Base-by-base conservation (phyloP, 2,113 vertebrate genomes). In the Rhagologus leucostigma region DNA sequence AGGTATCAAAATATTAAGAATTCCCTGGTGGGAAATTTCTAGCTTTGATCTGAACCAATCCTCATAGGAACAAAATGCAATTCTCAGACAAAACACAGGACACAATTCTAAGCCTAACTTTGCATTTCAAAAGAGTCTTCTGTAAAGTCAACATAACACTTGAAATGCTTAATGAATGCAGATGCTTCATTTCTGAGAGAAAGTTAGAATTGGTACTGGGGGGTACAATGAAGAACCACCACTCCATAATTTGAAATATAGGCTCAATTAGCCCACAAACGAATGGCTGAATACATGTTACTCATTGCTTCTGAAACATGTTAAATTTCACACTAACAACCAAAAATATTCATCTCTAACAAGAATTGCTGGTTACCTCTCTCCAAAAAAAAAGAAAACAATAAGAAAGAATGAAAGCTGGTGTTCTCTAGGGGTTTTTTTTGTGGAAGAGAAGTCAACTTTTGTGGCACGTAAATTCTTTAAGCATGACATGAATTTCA, bases 181-280 rank as follows among this genome's bases (percentile, higher is more conserved):
- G 19, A 27, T 47, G 22, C 13, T 62, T 62, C 7, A 27, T 60
- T 64, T 87, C 46, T 70, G 60, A 74, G 11, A 64, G 39, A 52
- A 63, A 57, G 18, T 60, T 44, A 30, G 27, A 65, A 53, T 4
- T 52, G 15, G 27, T 62, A 62, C 10, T 7, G 0, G 0, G 33
- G 29, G 2, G 11, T 39, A 39, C 14, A 64, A 26, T 0, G 5
- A 80, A 55, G 33, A 26, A 22, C 7, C 16, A 35, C 3, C 3
- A 5, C 19, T 74, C 55, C 22, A 4, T 26, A 17, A 62, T 14
- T 1, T 76, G 49, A 80, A 90, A 57, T 37, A 64, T 0, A 73
- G 20, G 13, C 22, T 76, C 52, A 49, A 20, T 73, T 46, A 69
- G 56, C 16, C 9, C 86, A n/a, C 16, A 69, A 32, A 71, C 4